A percentile compares a stretch with the other conserved stretches of the same genome.
phyloP scores from a whole-genome alignment of 64 coral and sea anemone genomes.

The Orbicella faveolata region DNA sequence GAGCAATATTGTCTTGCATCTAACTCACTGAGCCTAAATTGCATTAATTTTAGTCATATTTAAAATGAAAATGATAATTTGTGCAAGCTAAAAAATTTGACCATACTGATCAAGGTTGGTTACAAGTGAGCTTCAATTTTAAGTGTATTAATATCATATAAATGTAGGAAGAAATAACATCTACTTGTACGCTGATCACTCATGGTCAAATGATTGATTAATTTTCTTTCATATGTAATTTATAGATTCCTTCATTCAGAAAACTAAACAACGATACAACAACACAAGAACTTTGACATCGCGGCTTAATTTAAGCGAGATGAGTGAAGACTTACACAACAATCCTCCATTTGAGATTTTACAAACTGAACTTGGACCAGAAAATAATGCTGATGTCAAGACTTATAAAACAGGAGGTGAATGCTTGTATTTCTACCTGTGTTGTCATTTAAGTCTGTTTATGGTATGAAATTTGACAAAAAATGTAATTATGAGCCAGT shows the following conservation, averaged over 20 bases:
- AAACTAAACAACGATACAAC: conserved; percentile 89
- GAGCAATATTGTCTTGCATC: no score
- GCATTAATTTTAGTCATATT: no score
- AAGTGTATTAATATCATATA: no score
- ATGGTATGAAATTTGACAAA: not conserved
- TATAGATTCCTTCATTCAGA: conserved; percentile 96
- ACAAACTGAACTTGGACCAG: conserved; percentile 69
- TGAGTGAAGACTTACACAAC: conserved; percentile 87
- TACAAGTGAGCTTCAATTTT: no score
- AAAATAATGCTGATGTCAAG: conserved; percentile 57
- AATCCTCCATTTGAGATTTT: conserved; percentile 88
- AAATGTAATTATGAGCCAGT: not conserved
- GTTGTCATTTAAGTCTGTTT: not conserved
- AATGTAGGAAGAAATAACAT: no score
- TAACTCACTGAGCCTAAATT: no score
- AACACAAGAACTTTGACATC: conserved; percentile 90
- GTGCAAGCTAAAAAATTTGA: no score
- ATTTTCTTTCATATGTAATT: not conserved
- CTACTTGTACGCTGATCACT: no score
- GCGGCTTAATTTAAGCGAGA: conserved; percentile 84
- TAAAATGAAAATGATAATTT: no score
- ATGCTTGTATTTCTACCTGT: no score
- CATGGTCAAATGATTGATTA: no score
- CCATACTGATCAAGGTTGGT: no score
- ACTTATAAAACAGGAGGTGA: conserved; percentile 93